Percentiles rank a stretch among this genome's conserved stretches.
Conservation (phyloP, 2,888 invertebrate species). For the Lydus trimaculatus region DNA sequence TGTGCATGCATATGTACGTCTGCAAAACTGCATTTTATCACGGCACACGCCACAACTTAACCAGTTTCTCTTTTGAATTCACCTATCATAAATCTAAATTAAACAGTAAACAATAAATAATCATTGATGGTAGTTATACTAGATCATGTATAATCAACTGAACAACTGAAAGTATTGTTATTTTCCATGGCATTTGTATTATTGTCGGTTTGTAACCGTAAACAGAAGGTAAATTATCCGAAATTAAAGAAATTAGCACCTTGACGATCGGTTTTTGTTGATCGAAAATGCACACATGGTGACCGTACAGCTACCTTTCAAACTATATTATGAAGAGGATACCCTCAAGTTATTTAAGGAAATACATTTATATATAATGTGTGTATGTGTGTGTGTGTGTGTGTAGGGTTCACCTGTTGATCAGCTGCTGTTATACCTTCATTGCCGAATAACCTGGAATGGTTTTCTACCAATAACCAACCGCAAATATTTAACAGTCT, state of each 20-base stretch:
- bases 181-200: not conserved
- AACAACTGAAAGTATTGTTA: not conserved
- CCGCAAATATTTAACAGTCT: constrained; percentile 8
- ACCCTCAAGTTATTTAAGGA: constrained; percentile 21
- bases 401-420: constrained; percentile 27
- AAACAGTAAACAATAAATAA: constrained; percentile 2
- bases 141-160: not conserved
- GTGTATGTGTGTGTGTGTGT: not conserved
- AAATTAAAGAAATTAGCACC: constrained; percentile 43
- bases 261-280: constrained; percentile 35
- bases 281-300: constrained; percentile 24
- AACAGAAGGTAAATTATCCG: constrained; percentile 39
- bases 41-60: constrained; percentile 4
- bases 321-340: not conserved
- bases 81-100: constrained; percentile 2
- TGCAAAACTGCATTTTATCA: constrained; percentile 8
- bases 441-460: not conserved
- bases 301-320: not conserved
- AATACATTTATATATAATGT: constrained; percentile 12
- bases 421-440: constrained; percentile 21
- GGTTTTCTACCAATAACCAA: constrained; percentile 19
- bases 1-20: not conserved
- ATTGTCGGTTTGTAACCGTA: not conserved
- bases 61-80: constrained; percentile 4
- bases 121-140: not conserved